Percentiles rank a stretch among this genome's conserved stretches.
phyloP scores from a whole-genome alignment of 30 jellyfish, hydroid and myxozoan species.

The Rhopilema esculentum region DNA sequence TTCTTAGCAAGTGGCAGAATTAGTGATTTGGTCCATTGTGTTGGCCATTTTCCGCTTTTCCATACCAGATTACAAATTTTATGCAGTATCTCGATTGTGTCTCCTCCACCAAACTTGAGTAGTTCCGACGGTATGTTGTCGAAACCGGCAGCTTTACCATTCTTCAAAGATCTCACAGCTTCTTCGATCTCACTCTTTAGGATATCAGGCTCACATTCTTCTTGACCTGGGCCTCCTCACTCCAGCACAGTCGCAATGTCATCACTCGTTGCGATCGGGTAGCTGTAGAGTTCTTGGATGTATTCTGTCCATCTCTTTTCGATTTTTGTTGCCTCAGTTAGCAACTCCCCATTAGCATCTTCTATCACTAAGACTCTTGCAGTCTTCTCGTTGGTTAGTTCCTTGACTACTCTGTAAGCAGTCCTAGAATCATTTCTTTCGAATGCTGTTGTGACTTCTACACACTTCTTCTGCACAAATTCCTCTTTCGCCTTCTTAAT shows the following conservation, averaged over 20 bases:
- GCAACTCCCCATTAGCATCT: slow-evolving; percentile 46
- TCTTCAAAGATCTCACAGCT: slow-evolving; percentile 50
- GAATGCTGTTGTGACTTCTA: slow-evolving; percentile 25
- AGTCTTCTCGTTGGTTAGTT: slow-evolving; percentile 46
- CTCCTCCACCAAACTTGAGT: slow-evolving; percentile 43
- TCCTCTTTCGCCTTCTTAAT: slow-evolving; percentile 47
- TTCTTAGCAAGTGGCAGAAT: slow-evolving; percentile 50
- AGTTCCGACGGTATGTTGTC: slow-evolving; percentile 59
- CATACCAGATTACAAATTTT: slow-evolving; percentile 50
- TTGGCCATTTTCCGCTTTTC: slow-evolving; percentile 57
- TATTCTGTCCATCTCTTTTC: slow-evolving; percentile 48
- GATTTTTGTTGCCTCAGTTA: slow-evolving; percentile 27
- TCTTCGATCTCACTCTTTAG: slow-evolving; percentile 31
- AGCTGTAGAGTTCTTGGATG: slow-evolving; percentile 44
- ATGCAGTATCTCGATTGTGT: slow-evolving; percentile 30
- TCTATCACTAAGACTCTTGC: slow-evolving; percentile 44
- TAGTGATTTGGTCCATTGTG: slow-evolving; percentile 57
- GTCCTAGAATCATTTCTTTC: slow-evolving; percentile 34
- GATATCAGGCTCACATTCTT: slow-evolving; percentile 28
- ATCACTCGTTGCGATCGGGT: slow-evolving; percentile 34
- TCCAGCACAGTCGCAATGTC: not conserved
- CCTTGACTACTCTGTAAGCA: slow-evolving; percentile 43
- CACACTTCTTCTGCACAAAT: slow-evolving; percentile 24
- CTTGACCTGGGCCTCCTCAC: slow-evolving; percentile 14
- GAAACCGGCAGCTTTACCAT: slow-evolving; percentile 71